phyloP scores from a whole-genome alignment of 2,113 vertebrate genomes.

The Laticauda laticaudata region DNA sequence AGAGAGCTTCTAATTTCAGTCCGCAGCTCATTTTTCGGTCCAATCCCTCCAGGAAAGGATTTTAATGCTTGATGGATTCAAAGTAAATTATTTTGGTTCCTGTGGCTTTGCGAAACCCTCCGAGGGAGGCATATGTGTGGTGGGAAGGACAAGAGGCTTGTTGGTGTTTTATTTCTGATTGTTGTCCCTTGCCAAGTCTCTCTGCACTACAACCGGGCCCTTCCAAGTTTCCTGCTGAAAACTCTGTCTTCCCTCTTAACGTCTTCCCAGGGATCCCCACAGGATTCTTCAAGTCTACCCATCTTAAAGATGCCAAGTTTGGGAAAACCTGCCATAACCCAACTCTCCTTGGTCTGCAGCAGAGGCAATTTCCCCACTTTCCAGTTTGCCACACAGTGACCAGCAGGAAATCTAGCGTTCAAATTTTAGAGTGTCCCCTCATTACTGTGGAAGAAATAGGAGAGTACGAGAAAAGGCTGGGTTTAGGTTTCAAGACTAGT shows the following conservation, averaged over 20 bases:
- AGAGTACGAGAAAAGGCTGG: not conserved
- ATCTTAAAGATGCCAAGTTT: not conserved
- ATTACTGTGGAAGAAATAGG: not conserved
- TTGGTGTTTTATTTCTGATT: slow-evolving; percentile 54
- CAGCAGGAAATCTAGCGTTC: not conserved
- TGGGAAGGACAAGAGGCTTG: slow-evolving; percentile 53
- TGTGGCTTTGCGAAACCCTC: slow-evolving; percentile 65
- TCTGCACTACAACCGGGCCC: slow-evolving; percentile 32
- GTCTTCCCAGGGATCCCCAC: slow-evolving; percentile 13
- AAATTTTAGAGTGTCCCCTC: not conserved
- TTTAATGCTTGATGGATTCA: slow-evolving; percentile 74
- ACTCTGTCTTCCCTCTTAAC: slow-evolving; percentile 10
- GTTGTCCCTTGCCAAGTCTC: slow-evolving; percentile 46
- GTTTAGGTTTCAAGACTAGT: not conserved
- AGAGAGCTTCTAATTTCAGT: slow-evolving; percentile 68
- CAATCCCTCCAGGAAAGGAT: slow-evolving; percentile 64
- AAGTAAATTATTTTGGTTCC: slow-evolving; percentile 68
- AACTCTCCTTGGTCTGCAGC: not conserved
- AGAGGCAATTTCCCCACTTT: not conserved
- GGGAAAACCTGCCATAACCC: not conserved
- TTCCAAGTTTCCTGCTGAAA: slow-evolving; percentile 39
- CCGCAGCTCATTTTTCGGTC: slow-evolving; percentile 68
- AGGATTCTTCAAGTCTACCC: slow-evolving; percentile 9
- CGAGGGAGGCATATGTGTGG: slow-evolving; percentile 33
- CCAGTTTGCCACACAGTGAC: not conserved